These are phyloP conservation scores for Sacculina carcini DNA, from an alignment of 2,888 invertebrate genomes.

Conservation along the genomic window DNA sequence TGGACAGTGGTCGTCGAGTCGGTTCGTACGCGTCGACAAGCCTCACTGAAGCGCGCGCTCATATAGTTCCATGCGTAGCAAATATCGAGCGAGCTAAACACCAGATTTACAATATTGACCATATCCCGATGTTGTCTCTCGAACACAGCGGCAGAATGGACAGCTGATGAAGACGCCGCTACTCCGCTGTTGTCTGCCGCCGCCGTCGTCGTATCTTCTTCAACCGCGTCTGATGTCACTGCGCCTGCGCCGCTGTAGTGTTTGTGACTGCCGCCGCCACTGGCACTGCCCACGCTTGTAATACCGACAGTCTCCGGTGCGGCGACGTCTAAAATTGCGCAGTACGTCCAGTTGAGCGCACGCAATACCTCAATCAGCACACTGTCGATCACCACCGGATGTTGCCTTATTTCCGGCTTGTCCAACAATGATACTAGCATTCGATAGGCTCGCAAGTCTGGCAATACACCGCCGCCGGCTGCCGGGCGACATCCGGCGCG, in stretches of 20 bases:
- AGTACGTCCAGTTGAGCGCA: neutral
- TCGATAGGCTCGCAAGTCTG: slow-evolving; percentile 30
- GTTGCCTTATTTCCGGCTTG: slow-evolving; percentile 61
- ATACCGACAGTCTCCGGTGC: too few relatives aligned
- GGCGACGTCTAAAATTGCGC: neutral
- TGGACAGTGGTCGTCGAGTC: neutral
- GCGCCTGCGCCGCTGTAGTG: too few relatives aligned
- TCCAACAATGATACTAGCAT: slow-evolving; percentile 57
- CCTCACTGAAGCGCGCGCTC: slow-evolving; percentile 16
- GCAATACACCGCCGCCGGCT: slow-evolving; percentile 14
- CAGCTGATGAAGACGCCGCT: too few relatives aligned
- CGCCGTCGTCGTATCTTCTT: too few relatives aligned
- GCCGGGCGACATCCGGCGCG: slow-evolving; percentile 7
- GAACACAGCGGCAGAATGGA: slow-evolving; percentile 5
- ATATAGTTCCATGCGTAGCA: slow-evolving; percentile 62
- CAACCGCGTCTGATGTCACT: too few relatives aligned
- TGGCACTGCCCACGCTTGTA: too few relatives aligned
- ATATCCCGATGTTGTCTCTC: slow-evolving; percentile 31
- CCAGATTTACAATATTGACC: slow-evolving; percentile 51
- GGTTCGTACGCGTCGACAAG: slow-evolving; percentile 19
- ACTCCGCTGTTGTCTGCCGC: too few relatives aligned
- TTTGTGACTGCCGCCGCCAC: too few relatives aligned
- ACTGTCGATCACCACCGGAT: slow-evolving; percentile 43
- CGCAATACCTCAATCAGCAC: slow-evolving; percentile 40
- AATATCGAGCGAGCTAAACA: slow-evolving; percentile 58